phyloP scores from a whole-genome alignment of 2,797 vertebrate species.

The Falco peregrinus region DNA sequence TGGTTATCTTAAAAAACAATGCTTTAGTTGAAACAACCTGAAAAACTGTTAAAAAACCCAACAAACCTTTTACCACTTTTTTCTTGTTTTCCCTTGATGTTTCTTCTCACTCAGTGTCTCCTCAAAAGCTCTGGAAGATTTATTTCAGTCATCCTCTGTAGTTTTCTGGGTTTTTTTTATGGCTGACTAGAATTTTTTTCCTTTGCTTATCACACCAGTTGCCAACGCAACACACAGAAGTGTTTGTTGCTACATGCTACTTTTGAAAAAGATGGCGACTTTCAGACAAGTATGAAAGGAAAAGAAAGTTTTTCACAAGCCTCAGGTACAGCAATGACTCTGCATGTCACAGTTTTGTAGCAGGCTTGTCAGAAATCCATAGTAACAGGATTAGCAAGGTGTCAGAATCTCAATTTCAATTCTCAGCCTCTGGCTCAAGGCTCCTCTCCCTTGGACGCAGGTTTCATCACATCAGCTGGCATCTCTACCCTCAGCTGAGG shows the following conservation, averaged over 20 bases:
- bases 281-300: neutral
- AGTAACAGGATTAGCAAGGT: neutral
- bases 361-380: neutral
- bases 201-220: neutral
- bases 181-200: neutral
- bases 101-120: neutral
- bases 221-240: neutral
- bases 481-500: neutral
- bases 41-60: neutral
- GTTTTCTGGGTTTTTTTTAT: neutral
- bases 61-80: neutral
- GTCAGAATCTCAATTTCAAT: neutral
- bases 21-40: neutral
- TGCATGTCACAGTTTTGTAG: rapidly evolving
- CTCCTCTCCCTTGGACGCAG: neutral
- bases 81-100: neutral
- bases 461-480: neutral
- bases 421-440: neutral
- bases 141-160: neutral
- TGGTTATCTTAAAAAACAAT: neutral
- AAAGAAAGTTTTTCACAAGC: neutral
- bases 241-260: neutral
- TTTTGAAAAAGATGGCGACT: neutral
- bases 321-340: neutral
- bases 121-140: neutral